Percentiles rank a stretch among this genome's conserved stretches.
phyloP scores from a whole-genome alignment of 30 jellyfish, hydroid and myxozoan genomes.

The Aurelia aurita region DNA sequence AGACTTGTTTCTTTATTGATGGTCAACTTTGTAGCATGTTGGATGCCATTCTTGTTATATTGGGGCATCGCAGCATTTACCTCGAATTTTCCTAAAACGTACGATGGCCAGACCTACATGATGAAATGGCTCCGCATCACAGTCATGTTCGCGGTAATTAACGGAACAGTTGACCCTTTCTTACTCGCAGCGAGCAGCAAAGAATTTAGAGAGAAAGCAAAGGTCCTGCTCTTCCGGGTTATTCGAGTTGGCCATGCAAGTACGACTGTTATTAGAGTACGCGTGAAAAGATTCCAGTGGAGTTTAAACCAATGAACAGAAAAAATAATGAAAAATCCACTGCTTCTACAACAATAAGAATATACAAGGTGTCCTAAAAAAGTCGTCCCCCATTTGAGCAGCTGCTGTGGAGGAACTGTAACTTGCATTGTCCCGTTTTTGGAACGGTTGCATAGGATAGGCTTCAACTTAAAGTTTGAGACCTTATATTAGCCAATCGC shows the following conservation, averaged over 20 bases:
- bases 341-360: too few relatives aligned
- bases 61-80: conserved; percentile 68
- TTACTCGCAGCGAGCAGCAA: conserved; percentile 61
- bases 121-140: conserved; percentile 60
- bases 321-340: too few relatives aligned
- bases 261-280: conserved; percentile 31
- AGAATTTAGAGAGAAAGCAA: conserved; percentile 39
- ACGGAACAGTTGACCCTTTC: conserved; percentile 63
- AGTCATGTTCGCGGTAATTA: conserved; percentile 48
- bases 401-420: too few relatives aligned
- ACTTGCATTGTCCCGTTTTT: too few relatives aligned
- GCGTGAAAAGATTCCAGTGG: conserved; percentile 15
- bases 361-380: too few relatives aligned
- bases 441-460: too few relatives aligned
- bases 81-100: conserved; percentile 51
- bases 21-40: conserved; percentile 60
- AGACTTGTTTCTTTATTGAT: conserved; percentile 49
- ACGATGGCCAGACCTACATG: conserved; percentile 56
- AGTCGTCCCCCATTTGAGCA: too few relatives aligned
- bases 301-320: conserved; percentile 5
- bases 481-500: too few relatives aligned
- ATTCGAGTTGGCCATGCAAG: conserved; percentile 35
- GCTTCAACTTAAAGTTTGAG: too few relatives aligned
- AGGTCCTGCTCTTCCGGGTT: conserved; percentile 23
- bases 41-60: conserved; percentile 72